Evolutionary conservation across 1,140 invertebrate species (phyloP), one percentile per base, ranked within the genome.

Genomic region (Drosophila elegans): DNA sequence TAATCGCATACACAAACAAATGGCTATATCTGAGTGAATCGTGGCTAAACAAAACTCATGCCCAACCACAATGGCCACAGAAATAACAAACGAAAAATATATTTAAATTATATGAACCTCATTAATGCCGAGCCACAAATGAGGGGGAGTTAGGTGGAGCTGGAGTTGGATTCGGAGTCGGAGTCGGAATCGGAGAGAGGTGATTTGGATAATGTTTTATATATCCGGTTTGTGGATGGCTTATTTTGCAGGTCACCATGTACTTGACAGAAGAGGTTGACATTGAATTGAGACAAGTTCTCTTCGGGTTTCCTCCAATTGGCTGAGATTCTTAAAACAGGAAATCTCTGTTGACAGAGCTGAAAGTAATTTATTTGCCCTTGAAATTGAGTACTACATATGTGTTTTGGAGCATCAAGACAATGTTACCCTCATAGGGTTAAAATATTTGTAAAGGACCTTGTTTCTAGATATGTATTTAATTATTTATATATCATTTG

Each of bases 31-130:
- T 42, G 38, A 25, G 53, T 67, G 57, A 45, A 42, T 67, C 68
- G 52, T 61, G 66, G 54, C 61, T 78, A 32, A 74, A 74, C 78
- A 74, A 71, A 77, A 76, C 64, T 79, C 45, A 84, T 63, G 73
- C 64, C 80, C 62, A 51, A 51, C 51, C 74, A 77, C 75, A 75
- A 68, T 60, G 61, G 71, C 42, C 44, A 27, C 39, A 55, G 27
- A 71, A 55, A 44, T 52, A 29, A 59, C 45, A 57, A 54, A 54
- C 34, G 38, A 39, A 46, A 66, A 55, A 66, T 41, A 51, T 49
- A 75, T 75, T 67, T 67, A 67, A 59, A 76, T 76, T 55, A 74
- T 75, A 49, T 66, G 72, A 69, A 11, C n/a, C 66, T 72, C 68
- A 57, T 71, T 71, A 71, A 71, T 69, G 51, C 42, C 16, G n/a